Percentiles rank a stretch among this genome's conserved stretches.
Conservation (phyloP, 1,140 invertebrate species). For the Anagrus nilaparvatae region DNA sequence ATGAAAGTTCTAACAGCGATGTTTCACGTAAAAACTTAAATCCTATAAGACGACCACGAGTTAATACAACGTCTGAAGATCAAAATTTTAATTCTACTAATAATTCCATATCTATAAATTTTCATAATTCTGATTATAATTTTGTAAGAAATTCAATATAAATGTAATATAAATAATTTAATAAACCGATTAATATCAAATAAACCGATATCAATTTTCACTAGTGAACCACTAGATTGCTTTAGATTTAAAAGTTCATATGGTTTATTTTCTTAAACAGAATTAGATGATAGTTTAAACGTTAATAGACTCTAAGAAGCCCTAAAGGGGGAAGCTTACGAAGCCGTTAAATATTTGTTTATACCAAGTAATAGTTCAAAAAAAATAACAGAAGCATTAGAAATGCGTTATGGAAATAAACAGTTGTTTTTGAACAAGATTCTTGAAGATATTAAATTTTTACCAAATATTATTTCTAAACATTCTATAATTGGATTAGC, state of each 20-base stretch:
- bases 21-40: too few relatives aligned
- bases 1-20: too few relatives aligned
- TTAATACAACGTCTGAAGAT: too few relatives aligned
- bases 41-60: too few relatives aligned
- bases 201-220: not conserved
- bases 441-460: not conserved
- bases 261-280: not conserved
- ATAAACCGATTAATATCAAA: not conserved
- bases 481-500: not conserved
- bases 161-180: too few relatives aligned
- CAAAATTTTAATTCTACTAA: too few relatives aligned
- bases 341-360: not conserved
- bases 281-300: not conserved
- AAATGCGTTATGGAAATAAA: not conserved
- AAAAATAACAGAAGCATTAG: not conserved
- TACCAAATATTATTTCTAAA: not conserved
- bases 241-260: not conserved
- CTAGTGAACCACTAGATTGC: not conserved
- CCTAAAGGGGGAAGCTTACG: constrained; percentile 5
- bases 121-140: too few relatives aligned
- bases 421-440: not conserved
- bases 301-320: not conserved
- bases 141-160: too few relatives aligned
- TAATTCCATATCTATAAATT: too few relatives aligned
- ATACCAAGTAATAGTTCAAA: not conserved